phyloP scores from a whole-genome alignment of 2,888 invertebrate genomes.

The Dicyrtomina minuta region DNA sequence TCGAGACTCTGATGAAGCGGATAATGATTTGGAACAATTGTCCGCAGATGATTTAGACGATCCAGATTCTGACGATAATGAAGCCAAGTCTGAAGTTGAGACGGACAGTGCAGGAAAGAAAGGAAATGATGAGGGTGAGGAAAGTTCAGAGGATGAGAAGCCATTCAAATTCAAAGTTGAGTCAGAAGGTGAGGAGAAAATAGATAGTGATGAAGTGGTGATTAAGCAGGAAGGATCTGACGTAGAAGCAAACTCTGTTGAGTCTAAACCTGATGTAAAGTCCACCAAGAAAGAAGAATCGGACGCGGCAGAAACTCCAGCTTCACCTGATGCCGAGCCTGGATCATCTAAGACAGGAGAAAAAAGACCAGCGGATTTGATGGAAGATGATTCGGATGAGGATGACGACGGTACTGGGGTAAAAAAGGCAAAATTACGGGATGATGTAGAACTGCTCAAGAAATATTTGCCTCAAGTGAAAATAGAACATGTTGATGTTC shows the following conservation, averaged over 20 bases:
- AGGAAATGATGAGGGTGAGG: not conserved
- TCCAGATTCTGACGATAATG: not conserved
- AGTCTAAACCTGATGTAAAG: too few relatives aligned
- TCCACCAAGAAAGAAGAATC: not conserved
- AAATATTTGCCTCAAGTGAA: slow-evolving; percentile 77
- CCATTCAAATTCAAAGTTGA: too few relatives aligned
- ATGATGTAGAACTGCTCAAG: slow-evolving; percentile 60
- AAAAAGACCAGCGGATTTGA: slow-evolving; percentile 25
- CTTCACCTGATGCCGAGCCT: not conserved
- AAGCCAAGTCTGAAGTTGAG: not conserved
- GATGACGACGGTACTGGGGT: slow-evolving; percentile 54
- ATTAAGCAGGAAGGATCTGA: too few relatives aligned
- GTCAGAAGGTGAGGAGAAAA: too few relatives aligned
- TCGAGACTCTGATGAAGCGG: not conserved
- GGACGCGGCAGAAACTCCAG: not conserved
- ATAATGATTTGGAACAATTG: not conserved
- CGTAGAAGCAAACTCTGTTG: too few relatives aligned
- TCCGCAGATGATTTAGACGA: not conserved
- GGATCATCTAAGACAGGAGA: slow-evolving; percentile 2
- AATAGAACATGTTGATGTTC: slow-evolving; percentile 83
- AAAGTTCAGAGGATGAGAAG: not conserved
- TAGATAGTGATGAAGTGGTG: too few relatives aligned
- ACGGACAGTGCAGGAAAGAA: not conserved
- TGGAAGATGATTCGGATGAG: slow-evolving; percentile 36
- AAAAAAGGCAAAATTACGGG: slow-evolving; percentile 54